Evolutionary conservation across 1,140 invertebrate genomes (phyloP).

Genomic region (Drosophila obscura): DNA sequence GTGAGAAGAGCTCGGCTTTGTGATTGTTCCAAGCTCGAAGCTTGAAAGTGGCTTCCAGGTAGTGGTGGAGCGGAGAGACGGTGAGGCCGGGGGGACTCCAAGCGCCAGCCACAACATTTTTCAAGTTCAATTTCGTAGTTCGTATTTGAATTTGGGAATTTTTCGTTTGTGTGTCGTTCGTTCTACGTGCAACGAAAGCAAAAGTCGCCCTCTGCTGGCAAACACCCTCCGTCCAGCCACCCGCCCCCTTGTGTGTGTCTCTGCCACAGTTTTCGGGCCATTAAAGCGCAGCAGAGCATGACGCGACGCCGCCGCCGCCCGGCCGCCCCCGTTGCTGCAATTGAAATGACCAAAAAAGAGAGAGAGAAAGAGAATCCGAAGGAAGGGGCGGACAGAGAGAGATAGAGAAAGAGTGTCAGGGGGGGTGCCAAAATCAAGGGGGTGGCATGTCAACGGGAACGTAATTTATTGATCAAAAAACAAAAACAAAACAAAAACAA

Average conservation of each 20-base stretch:
- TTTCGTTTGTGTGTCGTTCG: constrained; percentile 16
- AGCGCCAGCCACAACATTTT: constrained; percentile 31
- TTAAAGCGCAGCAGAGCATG: constrained; percentile 73
- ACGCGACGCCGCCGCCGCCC: constrained; percentile 41
- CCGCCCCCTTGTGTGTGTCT: neutral
- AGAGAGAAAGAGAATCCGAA: constrained; percentile 2
- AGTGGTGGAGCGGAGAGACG: too few relatives aligned
- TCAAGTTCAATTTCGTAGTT: constrained; percentile 63
- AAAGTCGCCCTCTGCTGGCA: constrained; percentile 43
- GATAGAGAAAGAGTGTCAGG: neutral
- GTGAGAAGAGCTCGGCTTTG: constrained; percentile 56
- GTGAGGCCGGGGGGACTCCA: too few relatives aligned
- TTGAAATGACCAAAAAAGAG: constrained; percentile 67
- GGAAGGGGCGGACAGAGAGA: neutral
- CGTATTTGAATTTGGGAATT: constrained; percentile 28
- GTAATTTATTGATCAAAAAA: constrained; percentile 73
- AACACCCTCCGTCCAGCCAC: neutral
- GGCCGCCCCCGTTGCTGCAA: constrained; percentile 39
- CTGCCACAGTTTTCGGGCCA: constrained; percentile 46
- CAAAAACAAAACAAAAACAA: constrained; percentile 34
- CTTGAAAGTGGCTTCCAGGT: neutral
- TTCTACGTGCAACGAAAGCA: constrained; percentile 75
- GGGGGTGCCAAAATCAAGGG: constrained; percentile 32
- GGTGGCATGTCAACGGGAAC: constrained; percentile 68
- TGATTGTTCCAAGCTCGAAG: constrained; percentile 19